Conservation (phyloP, 2,113 vertebrate genomes). For the Cariama cristata region DNA sequence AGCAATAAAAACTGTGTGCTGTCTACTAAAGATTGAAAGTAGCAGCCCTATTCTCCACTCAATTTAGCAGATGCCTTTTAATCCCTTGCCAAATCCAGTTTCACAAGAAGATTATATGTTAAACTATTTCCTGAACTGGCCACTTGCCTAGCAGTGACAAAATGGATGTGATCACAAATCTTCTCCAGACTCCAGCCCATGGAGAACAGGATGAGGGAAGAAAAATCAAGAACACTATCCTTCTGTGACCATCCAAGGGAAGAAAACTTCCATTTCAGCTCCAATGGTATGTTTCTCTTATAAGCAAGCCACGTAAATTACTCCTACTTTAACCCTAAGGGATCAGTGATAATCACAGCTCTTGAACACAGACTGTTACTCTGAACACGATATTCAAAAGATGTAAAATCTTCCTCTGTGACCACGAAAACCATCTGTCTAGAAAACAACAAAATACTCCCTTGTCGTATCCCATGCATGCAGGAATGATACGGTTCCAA, state of each 20-base stretch:
- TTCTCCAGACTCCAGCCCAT: background rate
- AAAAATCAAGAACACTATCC: background rate
- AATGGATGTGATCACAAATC: background rate
- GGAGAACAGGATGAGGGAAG: background rate
- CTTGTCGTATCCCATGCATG: background rate
- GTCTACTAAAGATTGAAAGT: background rate
- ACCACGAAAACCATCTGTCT: background rate
- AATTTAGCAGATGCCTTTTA: background rate
- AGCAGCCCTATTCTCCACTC: background rate
- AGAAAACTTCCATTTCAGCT: background rate
- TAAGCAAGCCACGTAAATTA: background rate
- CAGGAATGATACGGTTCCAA: background rate
- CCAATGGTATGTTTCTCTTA: background rate
- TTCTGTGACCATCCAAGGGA: background rate
- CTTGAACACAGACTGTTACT: background rate
- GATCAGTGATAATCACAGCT: background rate
- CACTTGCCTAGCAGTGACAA: background rate
- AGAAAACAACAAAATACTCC: background rate
- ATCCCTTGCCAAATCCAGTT: background rate
- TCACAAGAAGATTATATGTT: background rate
- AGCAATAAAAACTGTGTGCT: background rate
- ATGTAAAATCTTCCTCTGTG: background rate
- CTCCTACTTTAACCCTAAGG: background rate
- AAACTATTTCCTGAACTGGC: background rate
- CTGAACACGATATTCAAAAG: background rate